Percentiles rank a stretch among this genome's conserved stretches.
Evolutionary conservation across 1,140 invertebrate genomes (phyloP).

Genomic region (Piezodorus guildinii): DNA sequence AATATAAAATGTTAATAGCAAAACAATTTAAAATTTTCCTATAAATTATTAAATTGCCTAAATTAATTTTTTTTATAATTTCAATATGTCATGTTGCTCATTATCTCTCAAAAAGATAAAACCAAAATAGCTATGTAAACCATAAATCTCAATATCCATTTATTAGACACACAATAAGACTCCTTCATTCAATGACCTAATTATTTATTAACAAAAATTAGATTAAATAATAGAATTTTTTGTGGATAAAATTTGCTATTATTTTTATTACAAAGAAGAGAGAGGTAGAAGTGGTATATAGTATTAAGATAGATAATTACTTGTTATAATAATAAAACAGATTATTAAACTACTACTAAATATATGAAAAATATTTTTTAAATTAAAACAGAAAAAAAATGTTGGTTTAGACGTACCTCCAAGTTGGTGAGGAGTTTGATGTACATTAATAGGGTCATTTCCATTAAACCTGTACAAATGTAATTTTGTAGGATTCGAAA

Average conservation of each 20-base stretch:
- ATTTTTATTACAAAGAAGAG: not conserved
- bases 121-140: not conserved
- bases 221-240: no score
- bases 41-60: not conserved
- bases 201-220: no score
- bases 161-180: no score
- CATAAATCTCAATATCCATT: no score
- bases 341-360: not conserved
- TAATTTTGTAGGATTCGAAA: constrained; percentile 64
- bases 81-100: not conserved
- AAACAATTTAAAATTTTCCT: not conserved
- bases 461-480: constrained; percentile 84
- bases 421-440: constrained; percentile 56
- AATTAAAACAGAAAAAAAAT: constrained; percentile 6
- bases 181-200: no score
- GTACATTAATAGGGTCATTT: constrained; percentile 84
- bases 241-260: not conserved
- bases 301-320: no score
- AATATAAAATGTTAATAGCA: constrained; percentile 4
- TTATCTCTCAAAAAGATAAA: no score
- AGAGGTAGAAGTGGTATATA: no score
- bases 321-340: no score
- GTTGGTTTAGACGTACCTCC: constrained; percentile 42
- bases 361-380: not conserved
- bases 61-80: not conserved